Evolutionary conservation across 2,888 invertebrate species (phyloP).

Genomic region (Melanophora roralis): DNA sequence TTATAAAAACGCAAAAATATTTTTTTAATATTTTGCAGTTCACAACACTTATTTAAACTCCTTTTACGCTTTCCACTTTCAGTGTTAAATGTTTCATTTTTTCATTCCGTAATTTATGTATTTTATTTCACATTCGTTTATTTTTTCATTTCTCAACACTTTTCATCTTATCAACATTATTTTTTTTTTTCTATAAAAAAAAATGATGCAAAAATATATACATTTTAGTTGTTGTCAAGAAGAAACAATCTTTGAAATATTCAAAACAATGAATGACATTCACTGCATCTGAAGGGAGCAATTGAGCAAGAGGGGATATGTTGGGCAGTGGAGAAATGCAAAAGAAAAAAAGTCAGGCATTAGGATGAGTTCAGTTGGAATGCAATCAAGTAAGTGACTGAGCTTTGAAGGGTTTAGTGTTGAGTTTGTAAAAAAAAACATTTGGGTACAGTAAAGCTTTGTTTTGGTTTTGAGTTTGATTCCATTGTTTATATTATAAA

Average conservation of each 20-base stretch:
- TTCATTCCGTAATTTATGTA: conserved; percentile 42
- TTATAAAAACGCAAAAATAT: too few relatives aligned
- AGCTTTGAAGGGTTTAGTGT: background rate
- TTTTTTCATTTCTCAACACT: conserved; percentile 52
- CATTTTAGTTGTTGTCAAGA: conserved; percentile 55
- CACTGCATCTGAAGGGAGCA: conserved; percentile 30
- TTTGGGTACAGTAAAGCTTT: background rate
- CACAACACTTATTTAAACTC: too few relatives aligned
- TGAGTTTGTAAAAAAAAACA: conserved; percentile 5
- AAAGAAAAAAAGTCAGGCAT: background rate
- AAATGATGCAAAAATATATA: background rate
- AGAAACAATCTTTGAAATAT: conserved; percentile 56
- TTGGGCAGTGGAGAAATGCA: background rate
- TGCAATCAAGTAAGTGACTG: background rate
- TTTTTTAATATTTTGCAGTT: too few relatives aligned
- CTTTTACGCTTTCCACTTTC: conserved; percentile 26
- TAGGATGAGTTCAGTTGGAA: conserved; percentile 5
- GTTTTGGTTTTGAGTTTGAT: background rate
- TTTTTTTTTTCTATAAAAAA: conserved; percentile 18
- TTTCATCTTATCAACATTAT: conserved; percentile 58
- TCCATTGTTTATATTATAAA: background rate
- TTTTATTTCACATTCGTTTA: too few relatives aligned
- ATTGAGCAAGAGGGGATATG: background rate
- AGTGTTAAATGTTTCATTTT: conserved; percentile 26
- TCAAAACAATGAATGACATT: conserved; percentile 55